phyloP scores from a whole-genome alignment of 2,113 vertebrate genomes.

The Mandrillus leucophaeus region DNA sequence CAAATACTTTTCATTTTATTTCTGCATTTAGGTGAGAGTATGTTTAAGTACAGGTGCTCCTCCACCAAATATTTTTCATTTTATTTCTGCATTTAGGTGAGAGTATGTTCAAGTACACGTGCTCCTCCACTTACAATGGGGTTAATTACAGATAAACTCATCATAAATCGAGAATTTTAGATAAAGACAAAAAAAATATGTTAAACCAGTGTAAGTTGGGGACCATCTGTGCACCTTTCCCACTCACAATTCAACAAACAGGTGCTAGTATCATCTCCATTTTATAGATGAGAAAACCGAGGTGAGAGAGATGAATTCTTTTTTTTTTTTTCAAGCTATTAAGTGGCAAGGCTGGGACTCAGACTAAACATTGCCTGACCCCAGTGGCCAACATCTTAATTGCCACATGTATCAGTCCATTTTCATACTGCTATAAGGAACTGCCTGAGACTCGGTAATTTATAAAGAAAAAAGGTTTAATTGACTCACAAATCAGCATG shows the following conservation, averaged over 20 bases:
- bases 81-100: background rate
- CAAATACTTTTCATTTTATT: background rate
- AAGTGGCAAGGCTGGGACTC: background rate
- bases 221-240: background rate
- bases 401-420: background rate
- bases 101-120: background rate
- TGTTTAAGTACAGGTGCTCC: background rate
- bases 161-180: background rate
- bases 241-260: background rate
- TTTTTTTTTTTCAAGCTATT: background rate
- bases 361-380: background rate
- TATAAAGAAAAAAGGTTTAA: too few species aligned
- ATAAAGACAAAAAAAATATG: background rate
- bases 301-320: background rate
- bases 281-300: background rate
- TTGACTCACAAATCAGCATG: too few species aligned
- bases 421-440: too few species aligned
- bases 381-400: background rate
- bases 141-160: background rate
- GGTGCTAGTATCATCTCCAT: background rate
- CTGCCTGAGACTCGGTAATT: too few species aligned
- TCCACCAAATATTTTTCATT: background rate
- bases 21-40: background rate
- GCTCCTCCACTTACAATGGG: background rate
- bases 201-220: background rate